Evolutionary conservation across 1,140 invertebrate genomes (phyloP).

Genomic region (Drosophila auraria): DNA sequence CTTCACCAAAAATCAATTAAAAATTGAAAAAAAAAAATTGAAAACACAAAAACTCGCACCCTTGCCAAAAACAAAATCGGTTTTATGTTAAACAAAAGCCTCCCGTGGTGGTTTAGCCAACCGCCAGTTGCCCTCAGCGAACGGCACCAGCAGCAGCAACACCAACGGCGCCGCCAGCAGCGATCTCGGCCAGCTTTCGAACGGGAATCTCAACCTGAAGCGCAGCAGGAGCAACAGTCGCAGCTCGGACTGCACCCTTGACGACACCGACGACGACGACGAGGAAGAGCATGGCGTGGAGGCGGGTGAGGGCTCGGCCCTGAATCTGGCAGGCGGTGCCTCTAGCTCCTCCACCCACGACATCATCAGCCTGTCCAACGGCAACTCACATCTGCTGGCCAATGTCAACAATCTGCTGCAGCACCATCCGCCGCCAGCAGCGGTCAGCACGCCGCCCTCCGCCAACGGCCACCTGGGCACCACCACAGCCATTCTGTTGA

Average conservation of each 20-base stretch:
- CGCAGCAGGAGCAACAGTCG: constrained; percentile 64
- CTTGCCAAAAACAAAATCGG: constrained; percentile 38
- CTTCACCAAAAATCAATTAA: constrained; percentile 12
- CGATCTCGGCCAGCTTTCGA: constrained; percentile 43
- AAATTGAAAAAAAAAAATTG: constrained; percentile 2
- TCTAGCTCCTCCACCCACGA: constrained; percentile 23
- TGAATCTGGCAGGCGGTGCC: constrained; percentile 30
- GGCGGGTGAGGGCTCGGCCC: constrained; percentile 23
- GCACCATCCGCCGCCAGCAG: constrained; percentile 64
- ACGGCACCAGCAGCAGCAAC: constrained; percentile 50
- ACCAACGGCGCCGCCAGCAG: constrained; percentile 27
- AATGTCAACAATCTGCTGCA: constrained; percentile 76
- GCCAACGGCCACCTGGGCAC: constrained; percentile 73
- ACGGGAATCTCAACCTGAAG: constrained; percentile 42
- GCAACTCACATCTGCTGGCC: constrained; percentile 69
- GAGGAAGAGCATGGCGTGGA: constrained; percentile 11
- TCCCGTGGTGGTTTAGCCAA: constrained; percentile 88
- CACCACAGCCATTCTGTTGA: constrained; percentile 75
- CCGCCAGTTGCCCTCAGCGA: constrained; percentile 86
- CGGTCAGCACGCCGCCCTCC: background rate
- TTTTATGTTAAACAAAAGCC: constrained; percentile 84
- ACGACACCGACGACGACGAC: constrained; percentile 75
- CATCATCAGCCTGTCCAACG: constrained; percentile 74
- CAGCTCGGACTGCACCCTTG: constrained; percentile 81
- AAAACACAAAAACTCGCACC: constrained; percentile 40